Base-by-base conservation (phyloP, 2,797 vertebrate genomes). In the Sebastes minor region DNA sequence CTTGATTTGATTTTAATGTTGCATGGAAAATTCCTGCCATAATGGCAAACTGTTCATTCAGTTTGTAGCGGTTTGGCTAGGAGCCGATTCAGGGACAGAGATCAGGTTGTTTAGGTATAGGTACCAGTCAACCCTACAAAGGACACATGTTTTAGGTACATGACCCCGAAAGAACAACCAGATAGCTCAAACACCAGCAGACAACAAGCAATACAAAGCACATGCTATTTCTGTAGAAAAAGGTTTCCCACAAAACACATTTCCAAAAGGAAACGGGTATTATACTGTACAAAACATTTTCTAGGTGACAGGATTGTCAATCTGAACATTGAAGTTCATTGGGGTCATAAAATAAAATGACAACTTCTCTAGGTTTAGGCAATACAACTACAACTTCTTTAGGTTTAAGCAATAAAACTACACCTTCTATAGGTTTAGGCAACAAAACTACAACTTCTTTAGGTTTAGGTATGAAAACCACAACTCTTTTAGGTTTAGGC, bases 371-470 rank as follows among this genome's bases (percentile, higher is more conserved):
- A 32, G 30, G 30, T 32, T 32, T 8, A 32, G 30, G 30, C 8
- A 32, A 32, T 2, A 30, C 2, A 30, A 30, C 30, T 30, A 30
- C 30, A 30, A 30, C 30, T 30, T 8, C 30, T 32, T 9, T 9
- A 9, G 30, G 30, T 33, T 10, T 33, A 10, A 0, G 32, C 0
- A 9, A 10, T 0, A 3, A 9, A 33, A 33, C 10, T 11, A 33
- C 33, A 33, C 0, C 33, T 11, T 4, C 4, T 11, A 0, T 33
- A 33, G 33, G 33, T 33, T 33, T 33, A 33, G 1, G 3, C 0
- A 32, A 33, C 0, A 33, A 4, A 33, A 33, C 32, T 11, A 11
- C 3, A 33, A 4, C 32, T 11, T 33, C 32, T 4, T 0, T 33
- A 33, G 8, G 8, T 32, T 32, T 32, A 32, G 8, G 3, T 0